Base-by-base conservation (phyloP, 1,140 invertebrate genomes). In the Anoplolepis gracilipes region DNA sequence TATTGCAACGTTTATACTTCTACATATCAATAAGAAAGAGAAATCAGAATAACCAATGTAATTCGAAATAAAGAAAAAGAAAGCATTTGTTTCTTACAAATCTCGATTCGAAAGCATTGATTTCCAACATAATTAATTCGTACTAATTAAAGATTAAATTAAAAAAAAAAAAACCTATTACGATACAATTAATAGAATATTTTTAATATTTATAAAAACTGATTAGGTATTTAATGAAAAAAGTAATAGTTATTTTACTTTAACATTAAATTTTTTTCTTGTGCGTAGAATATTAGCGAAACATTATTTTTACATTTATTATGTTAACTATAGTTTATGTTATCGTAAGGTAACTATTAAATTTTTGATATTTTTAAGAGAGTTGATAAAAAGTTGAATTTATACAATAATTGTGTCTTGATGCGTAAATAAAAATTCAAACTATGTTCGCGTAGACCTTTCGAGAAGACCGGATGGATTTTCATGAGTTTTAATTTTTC, bases 401-500 rank as follows among this genome's bases (percentile, higher is more conserved):
- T 36, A n/a, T n/a, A 8, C 46, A 16, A 49, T 49, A 49, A 13
- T 49, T 30, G 13, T 13, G 39, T 49, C 39, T 5, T 2, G 10
- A 42, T 19, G 6, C 46, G 5, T 11, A 57, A 28, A 33, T 19
- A 19, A 81, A 79, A 30, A 36, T 69, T 36, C n/a, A 33, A 69
- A 28, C 4, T 10, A 30, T 13, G 25, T 72, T 57, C 22, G 13
- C 28, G 25, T 10, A 36, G 22, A 62, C 3, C 78, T 72, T 49
- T 82, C 67, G 33, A 82, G 64, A 64, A 64, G 25, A n/a, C 49
- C 42, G 67, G 70, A 84, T 75, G 79, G 13, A 33, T 75, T 49
- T 64, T 25, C 65, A 57, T 30, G 42, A 75, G 61, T 84, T 19
- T 65, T 46, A 88, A 79, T 85, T 85, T 88, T 53, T 70, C 36